Base-by-base conservation (phyloP, 2,888 invertebrate species). In the Clitarchus hookeri region DNA sequence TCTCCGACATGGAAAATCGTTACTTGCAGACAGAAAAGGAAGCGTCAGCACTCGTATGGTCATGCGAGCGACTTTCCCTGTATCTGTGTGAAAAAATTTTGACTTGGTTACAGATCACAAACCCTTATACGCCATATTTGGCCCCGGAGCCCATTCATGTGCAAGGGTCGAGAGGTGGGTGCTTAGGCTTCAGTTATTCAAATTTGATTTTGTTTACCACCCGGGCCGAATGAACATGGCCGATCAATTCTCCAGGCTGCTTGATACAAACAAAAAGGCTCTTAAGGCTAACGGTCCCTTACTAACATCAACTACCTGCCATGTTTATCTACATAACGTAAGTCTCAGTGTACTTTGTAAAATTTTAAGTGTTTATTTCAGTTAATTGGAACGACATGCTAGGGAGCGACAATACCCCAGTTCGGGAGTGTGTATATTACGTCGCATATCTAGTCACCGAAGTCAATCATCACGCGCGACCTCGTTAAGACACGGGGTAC, bases 1-100 rank as follows among this genome's bases (percentile, higher is more conserved):
- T 91, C 85, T 89, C 89, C 54, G 90, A 88, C 16, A 91, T 91
- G 84, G 90, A 92, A 86, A 89, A 88, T 89, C 90, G 89, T 91
- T 90, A 91, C 88, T 92, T 89, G 6, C 91, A 48, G 48, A 48
- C 48, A 48, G 48, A 48, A 16, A 48, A 48, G 48, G 48, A 48
- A 48, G 48, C 48, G 36, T 88, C 91, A 23, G 90, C 90, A 19
- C 87, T 92, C 9, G 89, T 92, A 23, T 92, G 90, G 89, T 91
- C 90, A 6, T 89, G 91, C 16, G 90, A 91, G 85, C 89, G 89
- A 85, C 92, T 92, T 88, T 89, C 91, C 85, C 88, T 89, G 27
- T 92, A 90, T 87, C 80, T 92, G 6, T 90, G 88, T 87, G 92
- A 92, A 0, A 88, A 89, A n/a, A 54, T 19, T 93, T 92, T 88